Conservation (phyloP, 2,888 invertebrate genomes). For the Xestia c-nigrum region DNA sequence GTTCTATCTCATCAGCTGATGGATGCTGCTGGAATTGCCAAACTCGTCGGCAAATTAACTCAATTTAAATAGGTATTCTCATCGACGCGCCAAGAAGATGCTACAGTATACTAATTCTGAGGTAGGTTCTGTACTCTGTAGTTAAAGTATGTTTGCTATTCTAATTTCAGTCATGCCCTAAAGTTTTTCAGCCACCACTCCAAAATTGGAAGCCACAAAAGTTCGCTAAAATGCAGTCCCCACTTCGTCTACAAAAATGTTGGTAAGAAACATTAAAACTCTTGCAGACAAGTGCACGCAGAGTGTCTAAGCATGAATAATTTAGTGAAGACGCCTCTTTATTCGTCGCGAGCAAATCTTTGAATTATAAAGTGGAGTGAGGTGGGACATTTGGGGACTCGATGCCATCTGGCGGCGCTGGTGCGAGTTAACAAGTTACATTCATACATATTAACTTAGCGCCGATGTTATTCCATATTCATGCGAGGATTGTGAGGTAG, state of each 20-base stretch:
- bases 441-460: slow-evolving; percentile 88
- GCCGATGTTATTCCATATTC: slow-evolving; percentile 82
- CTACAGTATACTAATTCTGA: background rate
- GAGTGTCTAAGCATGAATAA: slow-evolving; percentile 81
- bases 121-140: background rate
- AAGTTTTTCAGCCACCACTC: slow-evolving; percentile 13
- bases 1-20: background rate
- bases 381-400: slow-evolving; percentile 77
- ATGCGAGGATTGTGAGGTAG: slow-evolving; percentile 73
- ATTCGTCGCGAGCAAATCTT: slow-evolving; percentile 86
- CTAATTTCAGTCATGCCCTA: background rate
- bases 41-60: no score
- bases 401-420: slow-evolving; percentile 78
- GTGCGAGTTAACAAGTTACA: slow-evolving; percentile 83
- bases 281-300: slow-evolving; percentile 57
- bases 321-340: slow-evolving; percentile 83
- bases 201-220: slow-evolving; percentile 16
- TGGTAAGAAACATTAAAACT: slow-evolving; percentile 57
- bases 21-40: no score
- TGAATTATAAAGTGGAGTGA: slow-evolving; percentile 87
- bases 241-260: slow-evolving; percentile 39
- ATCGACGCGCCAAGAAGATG: background rate
- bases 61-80: no score
- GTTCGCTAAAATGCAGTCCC: slow-evolving; percentile 25
- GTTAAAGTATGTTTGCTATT: background rate